Conservation (phyloP, 2,888 invertebrate species). For the Chironomus tentans region DNA sequence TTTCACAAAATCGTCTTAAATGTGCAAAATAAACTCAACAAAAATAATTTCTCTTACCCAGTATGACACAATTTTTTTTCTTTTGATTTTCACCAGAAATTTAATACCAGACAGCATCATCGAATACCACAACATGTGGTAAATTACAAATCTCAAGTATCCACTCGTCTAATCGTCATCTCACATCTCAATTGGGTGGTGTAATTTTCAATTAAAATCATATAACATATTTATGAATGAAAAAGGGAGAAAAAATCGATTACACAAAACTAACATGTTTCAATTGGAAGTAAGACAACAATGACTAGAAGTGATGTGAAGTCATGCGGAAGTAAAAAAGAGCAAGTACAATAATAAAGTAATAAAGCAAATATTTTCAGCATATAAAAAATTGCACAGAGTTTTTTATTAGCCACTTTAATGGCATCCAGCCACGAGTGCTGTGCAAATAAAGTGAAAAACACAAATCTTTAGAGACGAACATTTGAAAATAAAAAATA, state of each 20-base stretch:
- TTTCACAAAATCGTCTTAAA: background rate
- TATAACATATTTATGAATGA: background rate
- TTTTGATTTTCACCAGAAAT: background rate
- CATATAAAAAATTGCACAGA: background rate
- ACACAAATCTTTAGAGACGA: background rate
- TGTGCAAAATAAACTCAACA: background rate
- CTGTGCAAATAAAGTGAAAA: background rate
- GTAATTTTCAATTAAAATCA: constrained; percentile 14
- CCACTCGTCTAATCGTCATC: constrained; percentile 1
- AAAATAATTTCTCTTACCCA: background rate
- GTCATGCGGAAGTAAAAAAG: constrained; percentile 1
- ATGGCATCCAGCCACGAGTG: background rate
- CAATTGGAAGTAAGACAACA: too few species aligned
- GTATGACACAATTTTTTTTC: background rate
- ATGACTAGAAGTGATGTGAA: background rate
- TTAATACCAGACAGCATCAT: background rate
- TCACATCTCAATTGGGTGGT: background rate
- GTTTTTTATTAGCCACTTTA: background rate
- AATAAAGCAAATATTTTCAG: background rate
- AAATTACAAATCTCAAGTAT: constrained; percentile 19
- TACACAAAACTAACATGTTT: background rate
- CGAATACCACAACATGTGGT: constrained; percentile 18
- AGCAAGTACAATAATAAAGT: background rate
- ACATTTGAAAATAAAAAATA: too few species aligned
- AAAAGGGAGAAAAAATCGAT: background rate